Percentiles rank a stretch among this genome's conserved stretches.
These are phyloP conservation scores for human DNA, from an alignment of 2,113 vertebrate species.

Conservation along the genomic window GRCh38 chr1:170985001-170985500, in stretches of 20 bases:
- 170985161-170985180: neutral
- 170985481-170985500: neutral
- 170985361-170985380: neutral
- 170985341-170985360: neutral
- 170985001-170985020: neutral
- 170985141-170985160: neutral
- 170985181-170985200: neutral
- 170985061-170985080: neutral
- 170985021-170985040: neutral
- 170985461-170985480: neutral
- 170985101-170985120: neutral
- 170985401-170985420: neutral
- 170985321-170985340: neutral
- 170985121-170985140: neutral
- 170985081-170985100: neutral
- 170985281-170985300: neutral
- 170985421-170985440: neutral
- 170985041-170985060: neutral
- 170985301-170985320: neutral
- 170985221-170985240: neutral
- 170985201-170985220: neutral
- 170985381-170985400: neutral
- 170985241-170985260: neutral
- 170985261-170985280: neutral
- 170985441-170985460: neutral